Evolutionary conservation across 2,797 vertebrate genomes (phyloP).

Genomic region (Carcharodon carcharias): DNA sequence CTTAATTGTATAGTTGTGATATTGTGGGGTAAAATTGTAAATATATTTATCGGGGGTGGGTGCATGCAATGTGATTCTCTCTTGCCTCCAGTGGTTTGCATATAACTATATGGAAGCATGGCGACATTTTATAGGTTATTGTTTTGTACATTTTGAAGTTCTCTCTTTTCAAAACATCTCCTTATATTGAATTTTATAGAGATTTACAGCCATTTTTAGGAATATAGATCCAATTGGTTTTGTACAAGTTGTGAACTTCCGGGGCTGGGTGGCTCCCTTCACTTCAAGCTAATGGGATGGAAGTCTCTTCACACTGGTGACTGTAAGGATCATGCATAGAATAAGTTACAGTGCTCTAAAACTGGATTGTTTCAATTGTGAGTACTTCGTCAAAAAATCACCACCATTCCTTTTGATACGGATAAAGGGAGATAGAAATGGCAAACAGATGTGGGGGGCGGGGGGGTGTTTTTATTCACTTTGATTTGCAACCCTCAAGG

Average conservation of each 20-base stretch:
- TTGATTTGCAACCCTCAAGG: background rate
- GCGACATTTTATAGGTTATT: conserved; percentile 22
- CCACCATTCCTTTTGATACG: background rate
- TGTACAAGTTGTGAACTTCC: background rate
- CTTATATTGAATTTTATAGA: conserved; percentile 18
- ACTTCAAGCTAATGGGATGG: background rate
- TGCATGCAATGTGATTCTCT: conserved; percentile 29
- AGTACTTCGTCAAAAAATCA: background rate
- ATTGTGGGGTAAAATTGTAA: conserved; percentile 20
- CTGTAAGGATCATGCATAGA: background rate
- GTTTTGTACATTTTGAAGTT: conserved; percentile 18
- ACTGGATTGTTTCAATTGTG: background rate
- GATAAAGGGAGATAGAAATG: conserved; percentile 8
- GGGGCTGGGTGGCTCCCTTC: background rate
- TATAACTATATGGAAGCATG: background rate
- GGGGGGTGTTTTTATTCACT: background rate
- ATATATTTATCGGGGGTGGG: conserved; percentile 24
- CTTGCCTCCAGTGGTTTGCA: background rate
- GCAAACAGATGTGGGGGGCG: background rate
- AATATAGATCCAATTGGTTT: background rate
- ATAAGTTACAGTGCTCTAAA: too few relatives aligned
- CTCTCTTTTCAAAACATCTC: conserved; percentile 9
- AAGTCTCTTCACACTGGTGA: background rate
- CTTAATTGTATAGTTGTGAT: conserved; percentile 15
- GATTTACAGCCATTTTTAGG: conserved; percentile 13